Evolutionary conservation across 2,797 vertebrate genomes (phyloP).

Genomic region (Intellagama lesueurii): DNA sequence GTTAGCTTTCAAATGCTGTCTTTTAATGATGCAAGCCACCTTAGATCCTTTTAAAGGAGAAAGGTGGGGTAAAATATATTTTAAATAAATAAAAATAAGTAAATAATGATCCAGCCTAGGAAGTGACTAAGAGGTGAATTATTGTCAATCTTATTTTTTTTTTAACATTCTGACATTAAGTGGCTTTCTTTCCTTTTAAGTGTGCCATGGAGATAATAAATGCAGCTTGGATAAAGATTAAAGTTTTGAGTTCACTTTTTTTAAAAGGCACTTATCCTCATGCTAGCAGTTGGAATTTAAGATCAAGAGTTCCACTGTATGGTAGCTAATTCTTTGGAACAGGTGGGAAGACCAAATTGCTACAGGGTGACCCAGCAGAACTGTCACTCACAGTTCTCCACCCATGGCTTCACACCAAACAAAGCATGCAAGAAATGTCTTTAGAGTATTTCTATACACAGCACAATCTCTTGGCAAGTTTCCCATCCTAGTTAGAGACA

Average conservation of each 20-base stretch:
- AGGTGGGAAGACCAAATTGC: constrained; percentile 3
- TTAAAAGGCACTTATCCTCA: background rate
- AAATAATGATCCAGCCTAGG: background rate
- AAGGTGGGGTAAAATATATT: too few relatives aligned
- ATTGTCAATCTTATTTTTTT: background rate
- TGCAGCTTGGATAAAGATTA: background rate
- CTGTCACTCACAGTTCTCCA: constrained; percentile 17
- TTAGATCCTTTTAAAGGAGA: too few relatives aligned
- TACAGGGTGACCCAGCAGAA: background rate
- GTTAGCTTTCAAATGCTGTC: too few relatives aligned
- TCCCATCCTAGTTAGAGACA: background rate
- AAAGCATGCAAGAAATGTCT: background rate
- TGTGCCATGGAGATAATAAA: background rate
- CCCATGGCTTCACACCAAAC: constrained; percentile 7
- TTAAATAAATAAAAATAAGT: background rate
- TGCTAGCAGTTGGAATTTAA: background rate
- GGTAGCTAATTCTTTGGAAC: background rate
- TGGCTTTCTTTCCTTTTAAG: background rate
- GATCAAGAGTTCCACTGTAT: background rate
- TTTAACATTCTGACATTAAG: background rate
- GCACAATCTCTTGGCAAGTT: background rate
- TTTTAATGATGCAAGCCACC: too few relatives aligned
- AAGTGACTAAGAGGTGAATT: background rate
- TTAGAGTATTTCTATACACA: background rate
- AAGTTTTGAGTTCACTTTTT: background rate